A percentile compares a stretch with the other conserved stretches of the same genome.
Conservation (phyloP, 2,888 invertebrate genomes). For the Calliscelio sp. region DNA sequence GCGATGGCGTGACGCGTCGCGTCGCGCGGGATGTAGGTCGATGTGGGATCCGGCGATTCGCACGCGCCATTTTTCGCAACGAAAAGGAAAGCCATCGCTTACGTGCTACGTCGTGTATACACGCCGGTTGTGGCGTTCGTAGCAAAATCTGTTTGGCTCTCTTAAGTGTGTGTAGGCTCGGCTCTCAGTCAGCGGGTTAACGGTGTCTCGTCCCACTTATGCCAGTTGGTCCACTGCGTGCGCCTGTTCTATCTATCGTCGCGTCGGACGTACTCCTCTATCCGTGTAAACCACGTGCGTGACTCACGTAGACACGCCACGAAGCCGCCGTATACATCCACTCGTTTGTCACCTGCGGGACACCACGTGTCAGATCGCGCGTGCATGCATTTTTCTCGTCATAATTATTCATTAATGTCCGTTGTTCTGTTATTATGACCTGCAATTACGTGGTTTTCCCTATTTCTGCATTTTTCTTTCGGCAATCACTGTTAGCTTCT, state of each 20-base stretch:
- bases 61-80: slow-evolving; percentile 86
- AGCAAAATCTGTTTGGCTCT: slow-evolving; percentile 79
- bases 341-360: slow-evolving; percentile 63
- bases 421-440: slow-evolving; percentile 4
- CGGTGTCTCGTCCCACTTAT: slow-evolving; percentile 85
- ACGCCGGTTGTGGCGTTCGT: slow-evolving; percentile 70
- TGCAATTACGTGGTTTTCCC: neutral
- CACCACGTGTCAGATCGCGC: slow-evolving; percentile 64
- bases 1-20: slow-evolving; percentile 65
- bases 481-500: no score
- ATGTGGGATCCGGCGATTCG: slow-evolving; percentile 83
- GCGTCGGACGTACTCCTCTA: slow-evolving; percentile 73
- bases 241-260: slow-evolving; percentile 66
- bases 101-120: slow-evolving; percentile 72
- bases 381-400: slow-evolving; percentile 38
- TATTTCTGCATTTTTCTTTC: no score
- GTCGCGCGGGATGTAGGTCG: slow-evolving; percentile 81
- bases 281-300: slow-evolving; percentile 77
- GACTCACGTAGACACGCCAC: slow-evolving; percentile 75
- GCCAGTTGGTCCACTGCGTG: slow-evolving; percentile 77
- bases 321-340: slow-evolving; percentile 42
- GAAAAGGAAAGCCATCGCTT: slow-evolving; percentile 85
- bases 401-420: slow-evolving; percentile 33
- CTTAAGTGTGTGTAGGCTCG: slow-evolving; percentile 74
- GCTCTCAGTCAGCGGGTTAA: slow-evolving; percentile 83